These are phyloP conservation scores for Alviniconcha strummeri DNA, from an alignment of 2,888 invertebrate species.

Conservation along the genomic window DNA sequence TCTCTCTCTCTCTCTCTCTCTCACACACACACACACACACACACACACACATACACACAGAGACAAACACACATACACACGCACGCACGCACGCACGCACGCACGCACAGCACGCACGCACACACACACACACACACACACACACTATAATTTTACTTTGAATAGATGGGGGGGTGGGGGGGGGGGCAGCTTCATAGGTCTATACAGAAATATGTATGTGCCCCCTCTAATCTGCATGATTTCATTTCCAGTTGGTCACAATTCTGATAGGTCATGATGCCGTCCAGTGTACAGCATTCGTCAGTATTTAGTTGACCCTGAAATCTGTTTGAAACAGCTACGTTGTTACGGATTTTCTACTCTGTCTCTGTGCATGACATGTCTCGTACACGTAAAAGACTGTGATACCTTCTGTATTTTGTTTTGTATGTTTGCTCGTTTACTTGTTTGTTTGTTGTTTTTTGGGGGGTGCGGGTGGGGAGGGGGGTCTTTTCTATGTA, in stretches of 20 bases:
- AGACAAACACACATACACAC: not conserved
- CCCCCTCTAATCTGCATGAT: not conserved
- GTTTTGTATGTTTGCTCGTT: no score
- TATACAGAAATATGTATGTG: not conserved
- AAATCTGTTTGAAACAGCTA: no score
- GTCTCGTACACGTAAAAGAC: no score
- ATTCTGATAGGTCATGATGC: not conserved
- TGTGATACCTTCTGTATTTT: no score
- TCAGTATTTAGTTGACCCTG: no score
- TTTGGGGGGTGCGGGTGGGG: no score
- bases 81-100: not conserved
- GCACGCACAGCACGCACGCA: not conserved
- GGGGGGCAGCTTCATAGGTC: no score
- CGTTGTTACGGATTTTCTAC: no score
- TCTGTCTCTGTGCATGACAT: no score
- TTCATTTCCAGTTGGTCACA: not conserved
- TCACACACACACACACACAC: not conserved
- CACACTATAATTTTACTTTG: not conserved
- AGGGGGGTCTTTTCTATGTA: no score
- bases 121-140: slow-evolving; percentile 1
- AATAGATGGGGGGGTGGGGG: no score
- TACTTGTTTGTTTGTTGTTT: no score
- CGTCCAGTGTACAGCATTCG: not conserved
- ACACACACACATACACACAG: slow-evolving; percentile 1
- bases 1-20: not conserved